A percentile compares a stretch with the other conserved stretches of the same genome.
Conservation (phyloP, 2,797 vertebrate genomes). For the Fistularia commersonii region DNA sequence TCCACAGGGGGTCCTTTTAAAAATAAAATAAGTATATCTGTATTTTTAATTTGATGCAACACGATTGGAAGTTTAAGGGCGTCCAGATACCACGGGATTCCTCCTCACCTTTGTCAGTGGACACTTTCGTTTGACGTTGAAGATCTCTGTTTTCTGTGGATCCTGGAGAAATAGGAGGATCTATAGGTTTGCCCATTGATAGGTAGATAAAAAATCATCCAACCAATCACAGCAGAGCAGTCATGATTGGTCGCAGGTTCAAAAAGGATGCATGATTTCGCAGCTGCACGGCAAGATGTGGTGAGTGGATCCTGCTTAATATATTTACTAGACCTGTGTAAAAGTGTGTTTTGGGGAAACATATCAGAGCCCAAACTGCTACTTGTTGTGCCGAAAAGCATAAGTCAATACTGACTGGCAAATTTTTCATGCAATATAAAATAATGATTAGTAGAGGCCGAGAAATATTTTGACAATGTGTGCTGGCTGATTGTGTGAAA, state of each 20-base stretch:
- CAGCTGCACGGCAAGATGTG: no score
- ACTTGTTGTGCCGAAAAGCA: no score
- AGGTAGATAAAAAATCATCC: constrained; percentile 13
- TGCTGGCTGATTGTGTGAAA: no score
- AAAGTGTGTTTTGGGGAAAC: no score
- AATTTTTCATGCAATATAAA: no score
- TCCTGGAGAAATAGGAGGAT: constrained; percentile 13
- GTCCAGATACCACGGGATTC: background rate
- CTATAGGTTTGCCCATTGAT: constrained; percentile 11
- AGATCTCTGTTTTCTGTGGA: constrained; percentile 28
- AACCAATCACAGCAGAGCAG: constrained; percentile 45
- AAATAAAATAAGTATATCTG: background rate
- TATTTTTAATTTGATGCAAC: background rate
- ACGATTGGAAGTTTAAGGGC: background rate
- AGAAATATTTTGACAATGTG: no score
- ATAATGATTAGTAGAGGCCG: no score
- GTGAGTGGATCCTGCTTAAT: no score
- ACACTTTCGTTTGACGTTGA: constrained; percentile 24
- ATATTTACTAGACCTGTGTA: no score
- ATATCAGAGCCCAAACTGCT: no score
- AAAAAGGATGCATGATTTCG: no score
- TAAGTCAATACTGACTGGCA: no score
- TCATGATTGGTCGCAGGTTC: constrained; percentile 30
- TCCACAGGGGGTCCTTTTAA: constrained; percentile 54
- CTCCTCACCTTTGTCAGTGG: constrained; percentile 36